These are phyloP conservation scores for Calosoma granatense DNA, from an alignment of 1,140 invertebrate species.

Conservation along the genomic window DNA sequence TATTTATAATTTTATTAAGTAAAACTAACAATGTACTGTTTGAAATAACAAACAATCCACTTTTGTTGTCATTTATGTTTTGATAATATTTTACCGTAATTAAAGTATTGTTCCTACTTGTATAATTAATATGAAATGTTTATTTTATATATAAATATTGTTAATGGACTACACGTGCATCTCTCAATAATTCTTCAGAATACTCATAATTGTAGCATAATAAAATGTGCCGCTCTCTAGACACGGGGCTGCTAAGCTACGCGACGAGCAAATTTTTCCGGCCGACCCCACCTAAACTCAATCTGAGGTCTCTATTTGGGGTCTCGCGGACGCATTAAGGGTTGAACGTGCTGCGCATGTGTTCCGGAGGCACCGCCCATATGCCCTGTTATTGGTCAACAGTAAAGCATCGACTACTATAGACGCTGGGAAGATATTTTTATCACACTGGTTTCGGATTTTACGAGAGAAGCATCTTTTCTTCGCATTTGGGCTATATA, in stretches of 20 bases:
- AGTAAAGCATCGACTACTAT: not conserved
- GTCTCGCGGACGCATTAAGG: conserved; percentile 28
- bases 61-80: too few relatives aligned
- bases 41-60: too few relatives aligned
- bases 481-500: not conserved
- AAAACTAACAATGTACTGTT: too few relatives aligned
- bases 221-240: not conserved
- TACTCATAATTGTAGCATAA: too few relatives aligned
- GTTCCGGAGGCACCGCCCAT: not conserved
- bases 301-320: conserved; percentile 29
- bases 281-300: conserved; percentile 24
- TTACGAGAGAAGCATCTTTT: not conserved
- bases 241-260: not conserved
- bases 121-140: too few relatives aligned
- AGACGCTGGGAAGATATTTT: conserved; percentile 1
- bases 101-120: too few relatives aligned
- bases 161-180: too few relatives aligned
- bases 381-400: not conserved
- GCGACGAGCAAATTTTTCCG: conserved; percentile 24
- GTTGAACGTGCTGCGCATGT: conserved; percentile 13
- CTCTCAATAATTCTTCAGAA: too few relatives aligned
- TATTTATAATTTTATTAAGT: too few relatives aligned
- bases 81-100: too few relatives aligned
- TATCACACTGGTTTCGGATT: not conserved
- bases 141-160: too few relatives aligned